Evolutionary conservation across 2,888 invertebrate genomes (phyloP).

Genomic region (Xestia sexstrigata): DNA sequence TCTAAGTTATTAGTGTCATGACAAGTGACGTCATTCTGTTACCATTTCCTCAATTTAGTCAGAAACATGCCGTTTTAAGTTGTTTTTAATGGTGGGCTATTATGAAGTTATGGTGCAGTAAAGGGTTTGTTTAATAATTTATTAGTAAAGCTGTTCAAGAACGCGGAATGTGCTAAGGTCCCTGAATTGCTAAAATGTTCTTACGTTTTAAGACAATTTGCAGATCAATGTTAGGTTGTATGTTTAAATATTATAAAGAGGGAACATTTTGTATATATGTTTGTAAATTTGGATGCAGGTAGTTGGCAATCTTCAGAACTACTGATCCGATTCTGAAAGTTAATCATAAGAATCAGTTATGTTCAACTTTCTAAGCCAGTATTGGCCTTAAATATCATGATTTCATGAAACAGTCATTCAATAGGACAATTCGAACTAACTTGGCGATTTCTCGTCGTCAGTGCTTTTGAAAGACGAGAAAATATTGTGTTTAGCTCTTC

Average conservation of each 20-base stretch:
- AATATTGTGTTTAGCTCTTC: conserved; percentile 11
- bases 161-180: neutral
- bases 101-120: conserved; percentile 8
- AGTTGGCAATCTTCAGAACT: no score
- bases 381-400: neutral
- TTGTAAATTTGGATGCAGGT: no score
- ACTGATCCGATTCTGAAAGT: neutral
- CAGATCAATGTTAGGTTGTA: neutral
- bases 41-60: conserved; percentile 30
- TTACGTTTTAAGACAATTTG: neutral
- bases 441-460: neutral
- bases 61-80: conserved; percentile 29
- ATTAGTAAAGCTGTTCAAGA: neutral
- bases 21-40: conserved; percentile 17
- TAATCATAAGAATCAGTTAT: neutral
- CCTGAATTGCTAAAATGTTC: neutral
- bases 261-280: no score
- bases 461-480: neutral
- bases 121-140: conserved; percentile 14
- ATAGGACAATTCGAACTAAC: neutral
- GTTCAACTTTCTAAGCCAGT: neutral
- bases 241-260: neutral
- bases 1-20: conserved; percentile 15
- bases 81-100: conserved; percentile 22
- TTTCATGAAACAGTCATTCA: neutral